Evolutionary conservation across 2,113 vertebrate genomes (phyloP).

Genomic region (Clinocottus analis): DNA sequence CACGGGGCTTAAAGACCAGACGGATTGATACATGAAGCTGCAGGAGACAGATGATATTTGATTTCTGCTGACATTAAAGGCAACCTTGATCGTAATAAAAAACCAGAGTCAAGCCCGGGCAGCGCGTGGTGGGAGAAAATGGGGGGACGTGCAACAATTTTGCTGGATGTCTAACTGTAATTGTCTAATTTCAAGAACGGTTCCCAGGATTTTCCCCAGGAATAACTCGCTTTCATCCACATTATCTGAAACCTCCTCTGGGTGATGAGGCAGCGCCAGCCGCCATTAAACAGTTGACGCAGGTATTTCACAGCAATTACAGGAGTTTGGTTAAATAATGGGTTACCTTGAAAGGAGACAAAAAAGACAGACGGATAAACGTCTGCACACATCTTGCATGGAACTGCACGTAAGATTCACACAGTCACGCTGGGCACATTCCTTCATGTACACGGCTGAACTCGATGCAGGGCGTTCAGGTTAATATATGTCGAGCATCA

Average conservation of each 20-base stretch:
- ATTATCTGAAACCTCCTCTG: conserved; percentile 38
- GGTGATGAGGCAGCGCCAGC: conserved; percentile 52
- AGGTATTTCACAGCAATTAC: conserved; percentile 66
- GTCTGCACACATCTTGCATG: conserved; percentile 23
- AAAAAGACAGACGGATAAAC: conserved; percentile 44
- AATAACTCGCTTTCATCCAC: conserved; percentile 57
- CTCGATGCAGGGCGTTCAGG: background rate
- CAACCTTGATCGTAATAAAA: conserved; percentile 59
- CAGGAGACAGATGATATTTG: conserved; percentile 54
- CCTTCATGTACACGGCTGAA: conserved; percentile 29
- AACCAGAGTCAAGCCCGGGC: conserved; percentile 52
- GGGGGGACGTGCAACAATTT: conserved; percentile 30
- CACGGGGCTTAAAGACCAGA: conserved; percentile 1
- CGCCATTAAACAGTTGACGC: conserved; percentile 54
- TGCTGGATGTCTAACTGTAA: conserved; percentile 45
- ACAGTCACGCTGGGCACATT: conserved; percentile 15
- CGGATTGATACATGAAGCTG: conserved; percentile 42
- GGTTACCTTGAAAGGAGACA: conserved; percentile 39
- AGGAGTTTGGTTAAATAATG: conserved; percentile 49
- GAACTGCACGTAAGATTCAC: conserved; percentile 11
- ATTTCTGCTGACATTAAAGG: conserved; percentile 38
- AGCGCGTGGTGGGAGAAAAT: conserved; percentile 37
- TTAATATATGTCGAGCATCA: conserved; percentile 41
- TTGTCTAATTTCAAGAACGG: conserved; percentile 54
- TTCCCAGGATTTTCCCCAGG: conserved; percentile 57